Evolutionary conservation across 2,888 invertebrate genomes (phyloP).

Genomic region (Campoletis raptor): DNA sequence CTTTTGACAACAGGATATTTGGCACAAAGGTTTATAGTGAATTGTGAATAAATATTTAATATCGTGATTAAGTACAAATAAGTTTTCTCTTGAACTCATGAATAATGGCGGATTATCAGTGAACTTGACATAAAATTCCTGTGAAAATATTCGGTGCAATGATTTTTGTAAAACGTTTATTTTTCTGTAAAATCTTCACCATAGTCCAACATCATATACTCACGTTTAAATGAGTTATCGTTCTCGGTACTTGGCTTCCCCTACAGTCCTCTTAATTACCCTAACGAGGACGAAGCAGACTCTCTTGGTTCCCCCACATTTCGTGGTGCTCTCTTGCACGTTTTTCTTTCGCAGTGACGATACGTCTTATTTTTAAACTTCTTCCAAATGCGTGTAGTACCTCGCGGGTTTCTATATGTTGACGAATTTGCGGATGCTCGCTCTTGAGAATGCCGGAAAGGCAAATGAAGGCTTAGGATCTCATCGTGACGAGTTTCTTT

Average conservation of each 20-base stretch:
- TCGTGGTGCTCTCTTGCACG: conserved; percentile 26
- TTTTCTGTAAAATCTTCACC: background rate
- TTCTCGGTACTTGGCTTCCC: conserved; percentile 59
- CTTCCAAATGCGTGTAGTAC: conserved; percentile 46
- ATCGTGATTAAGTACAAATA: too few species aligned
- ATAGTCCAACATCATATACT: background rate
- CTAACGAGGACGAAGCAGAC: conserved; percentile 77
- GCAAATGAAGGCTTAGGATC: conserved; percentile 47
- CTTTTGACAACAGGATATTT: too few species aligned
- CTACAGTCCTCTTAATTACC: conserved; percentile 77
- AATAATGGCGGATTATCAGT: too few species aligned
- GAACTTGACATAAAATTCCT: too few species aligned
- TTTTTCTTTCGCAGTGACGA: conserved; percentile 55
- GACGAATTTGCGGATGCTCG: conserved; percentile 78
- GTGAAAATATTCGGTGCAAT: background rate
- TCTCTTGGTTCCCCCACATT: conserved; percentile 54
- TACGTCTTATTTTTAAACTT: conserved; percentile 80
- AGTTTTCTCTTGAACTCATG: too few species aligned
- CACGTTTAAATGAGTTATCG: conserved; percentile 78
- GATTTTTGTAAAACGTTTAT: background rate
- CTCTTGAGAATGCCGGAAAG: conserved; percentile 68
- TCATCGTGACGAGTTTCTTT: conserved; percentile 23
- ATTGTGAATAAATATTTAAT: too few species aligned
- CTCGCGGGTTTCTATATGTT: conserved; percentile 69
- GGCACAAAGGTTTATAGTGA: too few species aligned